Evolutionary conservation across 2,888 invertebrate species (phyloP).

Genomic region (Schizotus pectinicornis): DNA sequence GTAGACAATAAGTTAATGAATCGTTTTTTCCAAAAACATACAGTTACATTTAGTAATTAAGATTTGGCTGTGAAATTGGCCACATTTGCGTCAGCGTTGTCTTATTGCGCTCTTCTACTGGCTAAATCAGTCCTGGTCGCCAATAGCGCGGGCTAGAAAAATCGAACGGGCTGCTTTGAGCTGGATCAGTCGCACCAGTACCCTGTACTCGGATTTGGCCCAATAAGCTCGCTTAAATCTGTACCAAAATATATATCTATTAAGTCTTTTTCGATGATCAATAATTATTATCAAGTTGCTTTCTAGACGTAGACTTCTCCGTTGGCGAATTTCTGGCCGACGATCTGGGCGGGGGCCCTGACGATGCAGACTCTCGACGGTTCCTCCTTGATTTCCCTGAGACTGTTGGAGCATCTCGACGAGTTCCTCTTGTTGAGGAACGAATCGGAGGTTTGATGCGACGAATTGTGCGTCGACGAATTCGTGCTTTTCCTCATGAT

Average conservation of each 20-base stretch:
- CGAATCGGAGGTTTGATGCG: conserved; percentile 66
- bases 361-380: conserved; percentile 47
- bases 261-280: too few species aligned
- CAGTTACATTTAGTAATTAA: too few species aligned
- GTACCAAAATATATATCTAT: conserved; percentile 21
- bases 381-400: conserved; percentile 49
- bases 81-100: too few species aligned
- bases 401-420: conserved; percentile 42
- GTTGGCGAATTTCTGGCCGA: conserved; percentile 44
- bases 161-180: too few species aligned
- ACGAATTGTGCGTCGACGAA: conserved; percentile 67
- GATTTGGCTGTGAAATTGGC: too few species aligned
- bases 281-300: not conserved
- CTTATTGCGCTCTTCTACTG: too few species aligned
- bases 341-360: conserved; percentile 47
- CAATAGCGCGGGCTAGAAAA: too few species aligned
- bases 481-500: conserved; percentile 68
- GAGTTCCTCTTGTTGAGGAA: conserved; percentile 65
- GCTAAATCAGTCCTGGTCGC: too few species aligned
- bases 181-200: too few species aligned
- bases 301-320: conserved; percentile 51
- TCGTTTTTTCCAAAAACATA: too few species aligned
- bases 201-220: too few species aligned
- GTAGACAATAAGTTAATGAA: too few species aligned
- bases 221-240: not conserved